Base-by-base conservation (phyloP, 2,113 vertebrate genomes). In the Hyaena hyaena region DNA sequence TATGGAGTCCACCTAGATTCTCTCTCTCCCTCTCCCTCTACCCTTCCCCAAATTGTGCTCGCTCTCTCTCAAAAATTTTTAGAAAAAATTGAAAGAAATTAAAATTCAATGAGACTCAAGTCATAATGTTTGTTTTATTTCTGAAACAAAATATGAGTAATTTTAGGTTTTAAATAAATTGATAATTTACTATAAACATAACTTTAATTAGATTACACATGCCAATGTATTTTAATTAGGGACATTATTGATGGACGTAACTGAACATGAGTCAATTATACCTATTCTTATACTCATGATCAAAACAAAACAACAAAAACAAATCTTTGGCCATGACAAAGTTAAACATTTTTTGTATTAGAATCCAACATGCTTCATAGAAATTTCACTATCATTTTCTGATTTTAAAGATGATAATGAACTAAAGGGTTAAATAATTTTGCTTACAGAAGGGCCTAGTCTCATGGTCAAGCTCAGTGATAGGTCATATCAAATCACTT, bases 271-370 rank as follows among this genome's bases (percentile, higher is more conserved):
- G 9, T 26, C 76, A 97, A 89, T 73, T 95, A 94, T 43, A 88
- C 68, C 11, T 65, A 85, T 39, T 92, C 33, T 90, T 61, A 93
- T 14, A 74, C 7, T 83, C 4, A 8, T 76, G 26, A 90, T 68
- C 35, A 94, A 95, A 97, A 77, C 39, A 95, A 88, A 90, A 58
- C 21, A 77, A 84, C 21, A 88, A 85, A 89, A 93, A 35, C 21
- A 91, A 96, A 92, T 92, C 9, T 80, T 81, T 85, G 35, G 10
- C 17, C 53, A 73, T 74, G 81, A 83, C 14, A 5, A 92, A 90
- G 45, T 14, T 45, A 76, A 0, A 77, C 10, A 12, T 11, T 53
- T 92, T 81, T 69, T 35, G 12, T 48, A 90, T 80, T 93, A 88
- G 43, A 88, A 83, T 77, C 73, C 21, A 97, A 84, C 7, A 89